Evolutionary conservation across 2,888 invertebrate species (phyloP).

Genomic region (Scrobipalpa atriplicella): DNA sequence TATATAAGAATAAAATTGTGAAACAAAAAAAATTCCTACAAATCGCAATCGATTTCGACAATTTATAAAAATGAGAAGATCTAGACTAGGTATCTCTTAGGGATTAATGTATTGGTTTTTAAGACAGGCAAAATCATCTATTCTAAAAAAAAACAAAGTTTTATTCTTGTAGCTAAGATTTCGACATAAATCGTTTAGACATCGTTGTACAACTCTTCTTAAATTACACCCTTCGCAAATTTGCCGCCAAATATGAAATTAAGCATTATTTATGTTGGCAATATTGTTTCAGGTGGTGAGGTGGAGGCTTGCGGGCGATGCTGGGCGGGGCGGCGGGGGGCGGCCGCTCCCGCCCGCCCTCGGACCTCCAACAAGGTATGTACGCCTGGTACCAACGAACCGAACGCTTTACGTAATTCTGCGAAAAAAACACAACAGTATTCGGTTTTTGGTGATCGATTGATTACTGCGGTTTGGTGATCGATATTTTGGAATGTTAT

Average conservation of each 20-base stretch:
- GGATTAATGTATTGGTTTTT: too few species aligned
- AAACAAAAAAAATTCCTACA: too few species aligned
- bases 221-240: constrained; percentile 13
- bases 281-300: constrained; percentile 69
- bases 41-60: too few species aligned
- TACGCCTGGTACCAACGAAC: constrained; percentile 26
- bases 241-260: constrained; percentile 29
- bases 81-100: too few species aligned
- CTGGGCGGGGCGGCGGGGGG: constrained; percentile 83
- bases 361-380: constrained; percentile 78
- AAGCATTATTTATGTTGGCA: constrained; percentile 23
- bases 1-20: too few species aligned
- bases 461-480: neutral
- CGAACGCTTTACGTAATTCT: constrained; percentile 29
- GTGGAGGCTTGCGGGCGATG: constrained; percentile 74
- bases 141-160: neutral
- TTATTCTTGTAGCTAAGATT: neutral
- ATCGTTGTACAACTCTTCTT: constrained; percentile 4
- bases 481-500: too few species aligned
- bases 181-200: constrained; percentile 5
- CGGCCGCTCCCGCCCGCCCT: constrained; percentile 82
- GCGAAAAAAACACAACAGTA: constrained; percentile 25
- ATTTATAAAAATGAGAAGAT: too few species aligned
- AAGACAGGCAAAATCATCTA: neutral
- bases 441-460: constrained; percentile 42